phyloP scores from a whole-genome alignment of 2,113 vertebrate species.

The Austrofundulus limnaeus region DNA sequence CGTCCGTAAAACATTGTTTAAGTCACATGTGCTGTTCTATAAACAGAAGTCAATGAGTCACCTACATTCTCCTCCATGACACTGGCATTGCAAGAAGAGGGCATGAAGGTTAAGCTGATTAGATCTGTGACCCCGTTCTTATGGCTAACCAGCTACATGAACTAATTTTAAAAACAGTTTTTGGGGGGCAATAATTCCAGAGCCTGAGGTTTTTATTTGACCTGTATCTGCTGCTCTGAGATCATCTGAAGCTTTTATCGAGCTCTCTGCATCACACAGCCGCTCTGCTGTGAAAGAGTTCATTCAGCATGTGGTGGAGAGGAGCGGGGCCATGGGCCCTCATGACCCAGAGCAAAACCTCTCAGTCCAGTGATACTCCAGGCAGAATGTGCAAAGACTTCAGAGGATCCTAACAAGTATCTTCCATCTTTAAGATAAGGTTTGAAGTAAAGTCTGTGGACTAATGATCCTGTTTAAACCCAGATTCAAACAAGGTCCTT shows the following conservation, averaged over 20 bases:
- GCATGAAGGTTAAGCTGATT: constrained; percentile 20
- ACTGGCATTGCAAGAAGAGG: neutral
- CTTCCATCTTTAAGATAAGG: constrained; percentile 8
- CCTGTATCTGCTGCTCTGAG: constrained; percentile 19
- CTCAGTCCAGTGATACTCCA: neutral
- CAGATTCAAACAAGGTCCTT: constrained; percentile 1
- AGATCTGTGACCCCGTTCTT: constrained; percentile 2
- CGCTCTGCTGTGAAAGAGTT: constrained; percentile 64
- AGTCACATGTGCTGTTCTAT: constrained; percentile 5
- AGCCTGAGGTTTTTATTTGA: constrained; percentile 17
- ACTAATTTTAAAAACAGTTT: neutral
- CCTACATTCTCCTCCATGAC: neutral
- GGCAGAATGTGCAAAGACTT: constrained; percentile 5
- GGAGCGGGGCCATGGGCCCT: constrained; percentile 44
- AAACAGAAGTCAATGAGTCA: constrained; percentile 7
- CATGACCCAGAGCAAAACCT: constrained; percentile 48
- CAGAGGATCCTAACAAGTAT: neutral
- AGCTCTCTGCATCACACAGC: constrained; percentile 60
- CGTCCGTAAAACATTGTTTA: neutral
- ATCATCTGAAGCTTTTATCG: constrained; percentile 32
- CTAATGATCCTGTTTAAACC: neutral
- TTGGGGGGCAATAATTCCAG: neutral
- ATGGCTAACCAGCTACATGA: neutral
- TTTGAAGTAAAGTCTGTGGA: constrained; percentile 1
- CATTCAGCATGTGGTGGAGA: constrained; percentile 61